Evolutionary conservation across 2,797 vertebrate species (phyloP).

Genomic region (Sylvilagus floridanus): DNA sequence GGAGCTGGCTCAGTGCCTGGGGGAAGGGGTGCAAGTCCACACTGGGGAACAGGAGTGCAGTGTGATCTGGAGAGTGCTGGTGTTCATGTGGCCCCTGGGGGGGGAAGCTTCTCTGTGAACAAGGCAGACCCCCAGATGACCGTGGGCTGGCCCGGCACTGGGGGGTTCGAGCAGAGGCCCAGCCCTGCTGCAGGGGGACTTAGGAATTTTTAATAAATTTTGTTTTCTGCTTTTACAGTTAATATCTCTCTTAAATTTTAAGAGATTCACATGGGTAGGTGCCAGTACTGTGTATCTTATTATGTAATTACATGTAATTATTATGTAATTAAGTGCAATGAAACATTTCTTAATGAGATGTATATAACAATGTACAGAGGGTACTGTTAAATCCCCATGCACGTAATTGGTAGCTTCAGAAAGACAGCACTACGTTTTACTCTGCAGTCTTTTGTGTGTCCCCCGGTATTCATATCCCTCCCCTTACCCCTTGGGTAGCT

Average conservation of each 20-base stretch:
- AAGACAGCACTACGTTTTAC: neutral
- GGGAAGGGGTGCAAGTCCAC: neutral
- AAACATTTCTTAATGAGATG: neutral
- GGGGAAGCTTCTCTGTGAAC: neutral
- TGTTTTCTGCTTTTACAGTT: neutral
- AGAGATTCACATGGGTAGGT: neutral
- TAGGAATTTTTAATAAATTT: neutral
- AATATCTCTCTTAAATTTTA: neutral
- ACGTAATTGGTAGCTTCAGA: neutral
- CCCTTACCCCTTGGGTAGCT: too few species aligned
- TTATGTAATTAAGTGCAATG: neutral
- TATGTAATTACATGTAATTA: neutral
- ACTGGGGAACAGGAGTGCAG: neutral
- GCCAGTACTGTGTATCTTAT: neutral
- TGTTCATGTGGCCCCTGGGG: neutral
- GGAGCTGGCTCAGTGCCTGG: neutral
- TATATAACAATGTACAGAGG: neutral
- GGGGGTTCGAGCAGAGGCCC: neutral
- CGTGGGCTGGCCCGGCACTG: too few species aligned
- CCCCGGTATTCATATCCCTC: neutral
- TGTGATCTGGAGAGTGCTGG: neutral
- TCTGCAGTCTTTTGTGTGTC: neutral
- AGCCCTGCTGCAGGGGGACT: neutral
- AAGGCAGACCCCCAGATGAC: neutral
- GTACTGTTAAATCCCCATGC: neutral